Evolutionary conservation across 2,797 vertebrate species (phyloP).

Genomic region (Myripristis murdjan): DNA sequence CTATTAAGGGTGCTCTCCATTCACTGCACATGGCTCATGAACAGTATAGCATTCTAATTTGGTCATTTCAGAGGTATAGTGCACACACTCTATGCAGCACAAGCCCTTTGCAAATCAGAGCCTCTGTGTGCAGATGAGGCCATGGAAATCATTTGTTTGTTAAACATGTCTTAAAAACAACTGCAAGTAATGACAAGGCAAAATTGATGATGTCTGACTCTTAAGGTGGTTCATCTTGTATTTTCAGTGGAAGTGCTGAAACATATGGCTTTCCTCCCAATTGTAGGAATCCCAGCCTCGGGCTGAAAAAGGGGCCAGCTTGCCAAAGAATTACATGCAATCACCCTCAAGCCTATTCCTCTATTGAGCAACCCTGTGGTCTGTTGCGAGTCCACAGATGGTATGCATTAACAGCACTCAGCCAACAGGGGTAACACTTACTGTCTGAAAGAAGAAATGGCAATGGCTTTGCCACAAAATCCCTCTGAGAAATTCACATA

Average conservation of each 20-base stretch:
- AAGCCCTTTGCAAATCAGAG: slow-evolving; percentile 54
- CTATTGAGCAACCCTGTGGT: slow-evolving; percentile 15
- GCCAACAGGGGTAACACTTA: slow-evolving; percentile 42
- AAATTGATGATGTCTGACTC: slow-evolving; percentile 44
- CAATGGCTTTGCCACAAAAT: no score
- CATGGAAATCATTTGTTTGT: slow-evolving; percentile 67
- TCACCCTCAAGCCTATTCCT: slow-evolving; percentile 2
- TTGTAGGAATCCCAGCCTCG: slow-evolving; percentile 11
- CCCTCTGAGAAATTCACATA: not conserved
- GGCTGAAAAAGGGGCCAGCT: slow-evolving; percentile 20
- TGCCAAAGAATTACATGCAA: slow-evolving; percentile 4
- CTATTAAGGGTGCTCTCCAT: slow-evolving; percentile 75
- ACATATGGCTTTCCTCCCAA: slow-evolving; percentile 16
- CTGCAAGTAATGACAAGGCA: slow-evolving; percentile 27
- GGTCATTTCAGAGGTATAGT: slow-evolving; percentile 67
- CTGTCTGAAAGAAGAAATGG: not conserved
- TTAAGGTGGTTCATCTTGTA: slow-evolving; percentile 28
- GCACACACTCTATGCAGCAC: slow-evolving; percentile 52
- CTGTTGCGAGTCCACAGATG: not conserved
- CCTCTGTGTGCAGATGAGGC: slow-evolving; percentile 56
- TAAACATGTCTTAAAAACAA: slow-evolving; percentile 61
- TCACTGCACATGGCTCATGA: slow-evolving; percentile 70
- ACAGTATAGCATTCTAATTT: slow-evolving; percentile 78
- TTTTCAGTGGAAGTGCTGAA: slow-evolving; percentile 22
- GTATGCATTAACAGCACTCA: slow-evolving; percentile 32